Conservation (phyloP, 1,140 invertebrate genomes). For the Caenorhabditis briggsae region DNA sequence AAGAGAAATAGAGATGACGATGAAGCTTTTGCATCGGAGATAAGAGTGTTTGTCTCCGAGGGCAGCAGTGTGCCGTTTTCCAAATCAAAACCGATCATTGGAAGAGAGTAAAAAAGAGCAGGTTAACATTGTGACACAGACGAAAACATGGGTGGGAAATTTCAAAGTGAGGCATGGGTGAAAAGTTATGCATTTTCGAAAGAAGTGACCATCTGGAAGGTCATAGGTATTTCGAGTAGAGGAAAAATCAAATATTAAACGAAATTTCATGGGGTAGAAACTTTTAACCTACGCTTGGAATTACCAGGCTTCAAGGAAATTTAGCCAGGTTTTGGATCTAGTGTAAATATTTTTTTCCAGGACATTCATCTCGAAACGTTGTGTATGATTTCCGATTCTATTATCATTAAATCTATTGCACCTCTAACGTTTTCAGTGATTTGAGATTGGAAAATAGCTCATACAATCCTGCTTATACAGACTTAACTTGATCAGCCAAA, state of each 20-base stretch:
- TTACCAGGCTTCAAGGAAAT: background rate
- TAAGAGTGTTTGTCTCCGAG: conserved; percentile 38
- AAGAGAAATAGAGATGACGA: conserved; percentile 43
- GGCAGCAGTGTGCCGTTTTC: background rate
- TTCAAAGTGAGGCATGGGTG: background rate
- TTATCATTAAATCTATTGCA: too few species aligned
- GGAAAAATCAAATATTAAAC: conserved; percentile 13
- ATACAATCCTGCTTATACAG: too few species aligned
- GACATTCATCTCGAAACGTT: too few species aligned
- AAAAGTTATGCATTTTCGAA: conserved; percentile 54
- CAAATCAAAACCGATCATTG: conserved; percentile 16
- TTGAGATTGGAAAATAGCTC: too few species aligned
- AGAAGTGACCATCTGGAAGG: conserved; percentile 24
- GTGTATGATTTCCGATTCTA: too few species aligned
- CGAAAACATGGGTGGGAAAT: background rate
- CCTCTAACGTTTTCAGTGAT: too few species aligned
- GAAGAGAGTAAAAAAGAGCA: background rate
- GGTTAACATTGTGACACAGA: background rate
- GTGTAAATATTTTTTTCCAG: too few species aligned
- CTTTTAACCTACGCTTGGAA: background rate
- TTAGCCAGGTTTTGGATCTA: too few species aligned
- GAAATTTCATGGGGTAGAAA: background rate
- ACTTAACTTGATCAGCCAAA: too few species aligned
- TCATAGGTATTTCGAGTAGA: conserved; percentile 18
- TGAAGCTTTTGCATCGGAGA: conserved; percentile 37